These are phyloP conservation scores for Petrosia ficiformis DNA, from an alignment of 37 sponge, comb jelly and placozoan species.

Conservation along the genomic window DNA sequence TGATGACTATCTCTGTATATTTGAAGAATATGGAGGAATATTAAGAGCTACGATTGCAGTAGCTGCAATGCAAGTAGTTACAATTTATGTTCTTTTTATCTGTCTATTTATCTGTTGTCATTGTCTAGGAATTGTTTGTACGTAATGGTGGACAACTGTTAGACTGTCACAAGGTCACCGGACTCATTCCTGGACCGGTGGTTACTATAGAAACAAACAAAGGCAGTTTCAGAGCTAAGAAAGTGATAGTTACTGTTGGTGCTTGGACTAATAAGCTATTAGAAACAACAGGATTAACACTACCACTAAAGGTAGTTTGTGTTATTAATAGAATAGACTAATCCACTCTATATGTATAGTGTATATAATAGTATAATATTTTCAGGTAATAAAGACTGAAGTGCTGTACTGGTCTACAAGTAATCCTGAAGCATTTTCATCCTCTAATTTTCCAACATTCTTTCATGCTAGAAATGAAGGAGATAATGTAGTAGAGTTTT, in stretches of 20 bases:
- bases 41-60: constrained; percentile 62
- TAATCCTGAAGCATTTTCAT: constrained; percentile 25
- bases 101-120: background rate
- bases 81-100: no score
- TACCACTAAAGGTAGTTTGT: constrained; percentile 52
- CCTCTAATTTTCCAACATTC: constrained; percentile 1
- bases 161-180: constrained; percentile 61
- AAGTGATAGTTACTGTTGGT: constrained; percentile 75
- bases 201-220: constrained; percentile 49
- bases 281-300: constrained; percentile 36
- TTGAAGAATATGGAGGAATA: constrained; percentile 26
- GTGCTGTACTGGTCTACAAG: constrained; percentile 60
- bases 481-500: background rate
- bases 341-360: no score
- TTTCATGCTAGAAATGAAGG: background rate
- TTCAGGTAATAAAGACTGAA: constrained; percentile 42
- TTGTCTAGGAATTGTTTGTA: background rate
- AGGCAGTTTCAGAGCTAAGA: constrained; percentile 37
- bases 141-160: constrained; percentile 52
- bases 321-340: background rate
- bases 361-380: background rate
- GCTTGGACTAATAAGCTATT: constrained; percentile 68
- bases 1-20: constrained; percentile 3
- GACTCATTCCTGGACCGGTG: constrained; percentile 46
- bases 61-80: constrained; percentile 42